phyloP scores from a whole-genome alignment of 2,888 invertebrate genomes.

The Abrostola tripartita region DNA sequence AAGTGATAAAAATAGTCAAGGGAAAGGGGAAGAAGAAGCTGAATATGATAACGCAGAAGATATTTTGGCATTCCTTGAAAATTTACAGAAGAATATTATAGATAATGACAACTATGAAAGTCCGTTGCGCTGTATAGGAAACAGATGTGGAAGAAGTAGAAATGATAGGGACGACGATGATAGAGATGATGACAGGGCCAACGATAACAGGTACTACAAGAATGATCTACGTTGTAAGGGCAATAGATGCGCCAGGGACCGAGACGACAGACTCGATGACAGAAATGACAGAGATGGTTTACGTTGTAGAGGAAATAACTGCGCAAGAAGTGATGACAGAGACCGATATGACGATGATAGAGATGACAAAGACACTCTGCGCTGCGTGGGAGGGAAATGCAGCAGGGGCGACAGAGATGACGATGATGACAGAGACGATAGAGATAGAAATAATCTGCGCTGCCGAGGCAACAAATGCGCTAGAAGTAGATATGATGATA shows the following conservation, averaged over 20 bases:
- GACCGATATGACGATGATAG: background rate
- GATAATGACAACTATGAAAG: slow-evolving; percentile 4
- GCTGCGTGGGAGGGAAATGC: background rate
- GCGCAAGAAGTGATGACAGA: background rate
- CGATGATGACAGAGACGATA: background rate
- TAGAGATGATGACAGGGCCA: slow-evolving; percentile 19
- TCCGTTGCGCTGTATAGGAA: slow-evolving; percentile 2
- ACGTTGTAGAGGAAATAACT: slow-evolving; percentile 4
- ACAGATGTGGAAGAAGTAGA: slow-evolving; percentile 16
- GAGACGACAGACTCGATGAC: background rate
- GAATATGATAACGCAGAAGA: slow-evolving; percentile 12
- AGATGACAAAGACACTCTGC: too few species aligned
- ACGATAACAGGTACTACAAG: too few species aligned
- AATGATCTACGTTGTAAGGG: background rate
- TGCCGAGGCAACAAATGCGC: slow-evolving; percentile 30
- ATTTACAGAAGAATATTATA: slow-evolving; percentile 15
- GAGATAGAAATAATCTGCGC: slow-evolving; percentile 15
- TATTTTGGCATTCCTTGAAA: slow-evolving; percentile 15
- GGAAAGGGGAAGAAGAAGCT: slow-evolving; percentile 4
- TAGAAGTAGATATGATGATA: slow-evolving; percentile 9
- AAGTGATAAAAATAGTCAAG: background rate
- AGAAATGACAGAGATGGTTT: slow-evolving; percentile 2
- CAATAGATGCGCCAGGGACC: background rate
- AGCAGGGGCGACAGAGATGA: background rate
- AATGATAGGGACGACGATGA: slow-evolving; percentile 15